These are phyloP conservation scores for Clinocottus analis DNA, from an alignment of 2,113 vertebrate genomes.

Conservation along the genomic window DNA sequence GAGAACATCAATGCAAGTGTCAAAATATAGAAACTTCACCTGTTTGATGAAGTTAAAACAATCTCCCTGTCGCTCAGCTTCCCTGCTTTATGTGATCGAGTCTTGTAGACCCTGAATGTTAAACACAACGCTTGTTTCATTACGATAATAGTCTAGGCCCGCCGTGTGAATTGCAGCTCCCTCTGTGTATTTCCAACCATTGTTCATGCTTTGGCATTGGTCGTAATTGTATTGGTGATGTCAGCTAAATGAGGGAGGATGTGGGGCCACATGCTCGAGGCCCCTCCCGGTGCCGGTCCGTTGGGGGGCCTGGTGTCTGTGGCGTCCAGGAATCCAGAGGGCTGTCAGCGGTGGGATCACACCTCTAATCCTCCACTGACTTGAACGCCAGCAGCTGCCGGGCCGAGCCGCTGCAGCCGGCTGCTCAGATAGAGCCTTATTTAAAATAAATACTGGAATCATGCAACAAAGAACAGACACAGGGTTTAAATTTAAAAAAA, in stretches of 20 bases:
- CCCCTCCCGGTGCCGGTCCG: slow-evolving; percentile 28
- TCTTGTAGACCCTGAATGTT: not conserved
- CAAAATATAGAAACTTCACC: not conserved
- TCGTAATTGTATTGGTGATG: not conserved
- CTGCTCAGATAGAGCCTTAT: not conserved
- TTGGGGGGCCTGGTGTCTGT: slow-evolving; percentile 30
- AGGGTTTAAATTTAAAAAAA: too few species aligned
- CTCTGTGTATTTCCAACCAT: not conserved
- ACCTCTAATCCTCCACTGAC: slow-evolving; percentile 64
- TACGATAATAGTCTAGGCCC: not conserved
- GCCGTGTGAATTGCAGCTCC: not conserved
- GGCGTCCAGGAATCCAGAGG: slow-evolving; percentile 17
- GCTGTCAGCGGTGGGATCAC: slow-evolving; percentile 57
- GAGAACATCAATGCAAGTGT: not conserved
- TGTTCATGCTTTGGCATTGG: not conserved
- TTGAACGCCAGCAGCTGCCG: slow-evolving; percentile 74
- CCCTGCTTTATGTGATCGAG: not conserved
- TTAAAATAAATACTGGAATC: not conserved
- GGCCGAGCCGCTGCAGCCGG: not conserved
- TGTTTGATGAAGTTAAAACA: not conserved
- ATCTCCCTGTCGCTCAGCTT: not conserved
- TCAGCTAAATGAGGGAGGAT: too few species aligned
- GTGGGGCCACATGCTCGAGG: not conserved
- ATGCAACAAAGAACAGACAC: not conserved
- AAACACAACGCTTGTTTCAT: not conserved